Evolutionary conservation across 2,888 invertebrate species (phyloP).

Genomic region (Onthophagus sagittarius): DNA sequence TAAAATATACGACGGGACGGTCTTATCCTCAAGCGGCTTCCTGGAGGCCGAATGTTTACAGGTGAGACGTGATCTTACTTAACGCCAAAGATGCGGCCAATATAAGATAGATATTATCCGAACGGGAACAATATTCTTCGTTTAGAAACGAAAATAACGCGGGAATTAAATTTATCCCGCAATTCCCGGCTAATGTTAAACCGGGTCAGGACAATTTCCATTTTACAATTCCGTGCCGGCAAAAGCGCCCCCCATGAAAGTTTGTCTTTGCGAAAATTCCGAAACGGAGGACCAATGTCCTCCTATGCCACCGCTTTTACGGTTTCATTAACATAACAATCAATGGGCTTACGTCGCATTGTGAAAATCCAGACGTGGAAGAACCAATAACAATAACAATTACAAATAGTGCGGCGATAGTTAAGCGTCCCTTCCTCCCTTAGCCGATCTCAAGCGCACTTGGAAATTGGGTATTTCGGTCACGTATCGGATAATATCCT

Average conservation of each 20-base stretch:
- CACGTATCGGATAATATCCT: slow-evolving; percentile 7
- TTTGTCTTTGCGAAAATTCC: background rate
- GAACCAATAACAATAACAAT: slow-evolving; percentile 11
- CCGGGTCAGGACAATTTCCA: background rate
- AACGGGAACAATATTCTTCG: background rate
- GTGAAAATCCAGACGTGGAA: slow-evolving; percentile 1
- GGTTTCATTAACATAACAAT: slow-evolving; percentile 10
- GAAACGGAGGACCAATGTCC: background rate
- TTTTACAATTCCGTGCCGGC: background rate
- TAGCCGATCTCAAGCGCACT: background rate
- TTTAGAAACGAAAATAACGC: background rate
- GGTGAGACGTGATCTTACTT: background rate
- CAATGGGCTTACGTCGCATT: slow-evolving; percentile 1
- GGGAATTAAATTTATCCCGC: background rate
- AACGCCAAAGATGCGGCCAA: background rate
- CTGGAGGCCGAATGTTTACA: background rate
- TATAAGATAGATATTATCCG: background rate
- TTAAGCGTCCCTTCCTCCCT: background rate
- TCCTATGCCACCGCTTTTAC: background rate
- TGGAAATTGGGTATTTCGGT: slow-evolving; percentile 4
- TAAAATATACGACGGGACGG: background rate
- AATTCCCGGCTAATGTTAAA: background rate
- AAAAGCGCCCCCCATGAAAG: background rate
- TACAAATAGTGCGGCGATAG: slow-evolving; percentile 11
- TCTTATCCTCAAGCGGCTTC: background rate